These are phyloP conservation scores for Chironomus tepperi DNA, from an alignment of 1,140 invertebrate genomes.

Conservation along the genomic window DNA sequence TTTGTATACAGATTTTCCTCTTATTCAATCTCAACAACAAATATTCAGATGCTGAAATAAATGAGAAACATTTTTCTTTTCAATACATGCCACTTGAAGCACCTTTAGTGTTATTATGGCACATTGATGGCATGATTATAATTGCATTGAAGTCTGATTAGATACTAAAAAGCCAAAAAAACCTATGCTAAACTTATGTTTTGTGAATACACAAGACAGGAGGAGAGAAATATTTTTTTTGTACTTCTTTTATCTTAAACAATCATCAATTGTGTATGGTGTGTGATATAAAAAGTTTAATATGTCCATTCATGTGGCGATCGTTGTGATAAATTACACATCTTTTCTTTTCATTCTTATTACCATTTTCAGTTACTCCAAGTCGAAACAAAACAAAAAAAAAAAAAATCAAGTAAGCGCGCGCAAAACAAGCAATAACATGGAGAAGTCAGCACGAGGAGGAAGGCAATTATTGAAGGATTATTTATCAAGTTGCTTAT, in stretches of 20 bases:
- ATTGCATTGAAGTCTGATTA: slow-evolving; percentile 1
- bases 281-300: slow-evolving; percentile 1
- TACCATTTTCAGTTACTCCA: not conserved
- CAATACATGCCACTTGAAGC: not conserved
- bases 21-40: not conserved
- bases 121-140: slow-evolving; percentile 2
- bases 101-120: not conserved
- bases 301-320: slow-evolving; percentile 6
- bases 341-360: slow-evolving; percentile 8
- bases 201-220: no score
- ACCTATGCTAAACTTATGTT: not conserved
- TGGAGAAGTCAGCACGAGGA: not conserved
- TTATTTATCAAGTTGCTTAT: slow-evolving; percentile 23
- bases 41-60: no score
- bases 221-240: not conserved
- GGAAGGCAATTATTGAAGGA: slow-evolving; percentile 21
- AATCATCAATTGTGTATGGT: slow-evolving; percentile 8
- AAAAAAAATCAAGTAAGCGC: not conserved
- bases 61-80: not conserved
- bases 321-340: not conserved
- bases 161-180: not conserved
- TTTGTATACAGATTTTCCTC: not conserved
- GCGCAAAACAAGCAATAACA: no score
- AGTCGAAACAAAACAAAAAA: not conserved
- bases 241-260: not conserved